Conservation (phyloP, 2,888 invertebrate genomes). For the Erebia ligea region DNA sequence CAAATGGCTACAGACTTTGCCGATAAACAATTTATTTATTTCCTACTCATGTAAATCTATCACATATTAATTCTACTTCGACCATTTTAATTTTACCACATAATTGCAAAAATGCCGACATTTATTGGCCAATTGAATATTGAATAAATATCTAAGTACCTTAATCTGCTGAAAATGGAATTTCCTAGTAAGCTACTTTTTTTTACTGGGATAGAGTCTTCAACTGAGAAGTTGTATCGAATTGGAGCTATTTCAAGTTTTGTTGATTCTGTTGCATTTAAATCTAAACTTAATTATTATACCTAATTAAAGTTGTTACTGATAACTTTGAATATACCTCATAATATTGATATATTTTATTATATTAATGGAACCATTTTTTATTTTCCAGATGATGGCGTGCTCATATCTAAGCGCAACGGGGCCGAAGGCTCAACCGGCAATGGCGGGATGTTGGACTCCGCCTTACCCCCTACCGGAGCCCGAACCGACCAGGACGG, state of each 20-base stretch:
- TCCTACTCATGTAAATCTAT: background rate
- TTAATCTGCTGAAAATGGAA: no score
- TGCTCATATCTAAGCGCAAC: conserved; percentile 77
- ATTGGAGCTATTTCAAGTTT: no score
- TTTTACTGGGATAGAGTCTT: background rate
- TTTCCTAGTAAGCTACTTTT: background rate
- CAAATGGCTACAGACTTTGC: conserved; percentile 41
- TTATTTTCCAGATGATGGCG: conserved; percentile 75
- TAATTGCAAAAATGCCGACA: no score
- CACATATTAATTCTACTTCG: no score
- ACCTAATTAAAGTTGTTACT: no score
- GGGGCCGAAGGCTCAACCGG: conserved; percentile 59
- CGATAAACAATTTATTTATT: conserved; percentile 25
- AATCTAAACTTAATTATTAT: no score
- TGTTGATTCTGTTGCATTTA: no score
- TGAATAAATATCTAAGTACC: no score
- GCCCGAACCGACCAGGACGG: conserved; percentile 43
- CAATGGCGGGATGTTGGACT: conserved; percentile 68
- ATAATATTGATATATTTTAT: background rate
- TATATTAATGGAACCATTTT: background rate
- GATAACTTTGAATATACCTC: no score
- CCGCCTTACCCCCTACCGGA: conserved; percentile 57
- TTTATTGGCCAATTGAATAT: no score
- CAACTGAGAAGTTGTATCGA: background rate
- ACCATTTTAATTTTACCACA: no score